Conservation (phyloP, 30 jellyfish, hydroid and myxozoan genomes). For the Nemopilema nomurai region DNA sequence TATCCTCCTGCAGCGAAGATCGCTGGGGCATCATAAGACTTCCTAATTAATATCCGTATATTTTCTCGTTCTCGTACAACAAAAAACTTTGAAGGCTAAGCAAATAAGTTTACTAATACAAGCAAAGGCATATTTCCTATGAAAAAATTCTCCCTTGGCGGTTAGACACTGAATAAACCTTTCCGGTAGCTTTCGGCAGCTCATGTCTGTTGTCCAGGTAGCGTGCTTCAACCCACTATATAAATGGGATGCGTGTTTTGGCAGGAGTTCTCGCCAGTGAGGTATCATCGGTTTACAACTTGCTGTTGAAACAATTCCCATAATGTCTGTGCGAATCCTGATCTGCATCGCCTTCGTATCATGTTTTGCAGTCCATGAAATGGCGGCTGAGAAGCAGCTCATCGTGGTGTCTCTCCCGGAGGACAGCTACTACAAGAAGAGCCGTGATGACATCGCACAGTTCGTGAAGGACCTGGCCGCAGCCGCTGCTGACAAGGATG, state of each 20-base stretch:
- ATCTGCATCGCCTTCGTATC: background rate
- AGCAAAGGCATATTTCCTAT: background rate
- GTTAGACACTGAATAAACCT: background rate
- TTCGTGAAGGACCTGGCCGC: constrained; percentile 60
- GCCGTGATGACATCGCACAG: constrained; percentile 45
- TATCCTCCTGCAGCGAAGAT: too few species aligned
- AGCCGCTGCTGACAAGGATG: constrained; percentile 48
- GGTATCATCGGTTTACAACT: background rate
- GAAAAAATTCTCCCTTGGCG: background rate
- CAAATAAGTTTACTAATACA: too few species aligned
- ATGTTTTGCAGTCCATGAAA: background rate
- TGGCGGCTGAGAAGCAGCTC: constrained; percentile 69
- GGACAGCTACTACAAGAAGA: constrained; percentile 47
- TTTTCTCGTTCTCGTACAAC: too few species aligned
- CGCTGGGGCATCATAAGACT: too few species aligned
- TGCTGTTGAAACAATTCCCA: background rate
- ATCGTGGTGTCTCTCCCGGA: constrained; percentile 57
- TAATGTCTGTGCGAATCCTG: background rate
- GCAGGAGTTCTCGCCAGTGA: background rate
- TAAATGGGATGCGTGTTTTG: background rate
- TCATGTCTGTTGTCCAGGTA: background rate
- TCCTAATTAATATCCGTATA: too few species aligned
- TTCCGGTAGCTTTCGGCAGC: background rate
- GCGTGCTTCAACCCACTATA: background rate
- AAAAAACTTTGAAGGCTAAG: too few species aligned